phyloP scores from a whole-genome alignment of 2,113 vertebrate species.

The Corvus hawaiiensis region DNA sequence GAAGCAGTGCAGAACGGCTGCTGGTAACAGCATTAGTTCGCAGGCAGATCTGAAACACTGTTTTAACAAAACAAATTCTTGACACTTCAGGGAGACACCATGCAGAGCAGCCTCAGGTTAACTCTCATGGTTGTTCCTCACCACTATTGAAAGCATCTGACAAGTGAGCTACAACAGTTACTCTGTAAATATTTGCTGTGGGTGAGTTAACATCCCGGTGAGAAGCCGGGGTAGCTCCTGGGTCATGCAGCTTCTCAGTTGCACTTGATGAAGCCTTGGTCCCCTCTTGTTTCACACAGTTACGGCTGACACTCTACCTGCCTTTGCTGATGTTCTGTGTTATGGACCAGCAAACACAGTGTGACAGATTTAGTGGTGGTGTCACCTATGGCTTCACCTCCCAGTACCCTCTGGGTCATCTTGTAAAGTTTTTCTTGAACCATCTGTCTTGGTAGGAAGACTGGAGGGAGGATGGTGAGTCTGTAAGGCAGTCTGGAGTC shows the following conservation, averaged over 20 bases:
- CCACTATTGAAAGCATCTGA: neutral
- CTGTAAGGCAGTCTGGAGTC: neutral
- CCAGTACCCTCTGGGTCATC: neutral
- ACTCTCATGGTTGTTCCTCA: neutral
- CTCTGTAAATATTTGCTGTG: neutral
- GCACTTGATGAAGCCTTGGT: neutral
- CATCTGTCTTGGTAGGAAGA: neutral
- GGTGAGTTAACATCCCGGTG: neutral
- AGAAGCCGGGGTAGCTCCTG: neutral
- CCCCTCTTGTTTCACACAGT: neutral
- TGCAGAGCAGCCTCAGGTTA: neutral
- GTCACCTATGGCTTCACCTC: neutral
- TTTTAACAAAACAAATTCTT: neutral
- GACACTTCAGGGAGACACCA: neutral
- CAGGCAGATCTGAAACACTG: neutral
- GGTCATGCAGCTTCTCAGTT: neutral
- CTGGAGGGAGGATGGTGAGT: neutral
- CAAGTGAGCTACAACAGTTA: neutral
- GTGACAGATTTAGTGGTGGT: neutral
- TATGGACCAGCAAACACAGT: neutral
- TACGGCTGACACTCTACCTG: neutral
- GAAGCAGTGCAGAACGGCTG: neutral
- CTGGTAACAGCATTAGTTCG: neutral
- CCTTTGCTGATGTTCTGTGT: neutral
- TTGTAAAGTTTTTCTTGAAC: neutral